These are phyloP conservation scores for Cliona cf. orientalis DNA, from an alignment of 37 sponge, comb jelly and placozoan species.

Conservation along the genomic window DNA sequence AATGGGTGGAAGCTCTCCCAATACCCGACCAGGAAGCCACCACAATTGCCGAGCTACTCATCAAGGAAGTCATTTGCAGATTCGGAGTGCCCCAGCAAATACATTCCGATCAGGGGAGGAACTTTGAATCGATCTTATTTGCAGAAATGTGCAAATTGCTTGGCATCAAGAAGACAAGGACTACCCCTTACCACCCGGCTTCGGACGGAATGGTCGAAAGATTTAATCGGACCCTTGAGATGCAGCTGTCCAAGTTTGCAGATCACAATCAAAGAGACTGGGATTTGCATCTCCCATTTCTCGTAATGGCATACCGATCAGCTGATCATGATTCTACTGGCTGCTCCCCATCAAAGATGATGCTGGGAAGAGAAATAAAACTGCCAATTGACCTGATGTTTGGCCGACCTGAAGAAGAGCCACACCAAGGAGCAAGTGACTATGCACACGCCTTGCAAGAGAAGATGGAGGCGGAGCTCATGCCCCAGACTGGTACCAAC, in stretches of 20 bases:
- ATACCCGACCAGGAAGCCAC: too few species aligned
- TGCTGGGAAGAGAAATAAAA: slow-evolving; percentile 22
- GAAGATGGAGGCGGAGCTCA: too few species aligned
- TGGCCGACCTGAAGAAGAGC: slow-evolving; percentile 21
- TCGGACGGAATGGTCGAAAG: slow-evolving; percentile 53
- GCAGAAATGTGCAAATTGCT: background rate
- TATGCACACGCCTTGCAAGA: background rate
- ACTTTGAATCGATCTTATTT: background rate
- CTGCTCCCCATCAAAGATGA: slow-evolving; percentile 31
- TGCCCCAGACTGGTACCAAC: too few species aligned
- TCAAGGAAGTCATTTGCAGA: background rate
- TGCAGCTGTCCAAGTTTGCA: slow-evolving; percentile 9
- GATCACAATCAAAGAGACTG: slow-evolving; percentile 27
- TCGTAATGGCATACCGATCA: background rate
- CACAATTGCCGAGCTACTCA: too few species aligned
- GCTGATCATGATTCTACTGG: slow-evolving; percentile 3
- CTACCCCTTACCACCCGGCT: slow-evolving; percentile 15
- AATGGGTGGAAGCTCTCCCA: too few species aligned
- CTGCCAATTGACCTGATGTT: slow-evolving; percentile 33
- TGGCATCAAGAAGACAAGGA: background rate
- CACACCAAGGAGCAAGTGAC: background rate
- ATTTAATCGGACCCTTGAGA: slow-evolving; percentile 33
- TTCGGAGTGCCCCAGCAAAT: background rate
- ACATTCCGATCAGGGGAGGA: background rate
- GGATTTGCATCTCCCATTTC: background rate